Percentiles rank a stretch among this genome's conserved stretches.
These are phyloP conservation scores for Rafetus swinhoei DNA, from an alignment of 2,113 vertebrate species.

Conservation along the genomic window DNA sequence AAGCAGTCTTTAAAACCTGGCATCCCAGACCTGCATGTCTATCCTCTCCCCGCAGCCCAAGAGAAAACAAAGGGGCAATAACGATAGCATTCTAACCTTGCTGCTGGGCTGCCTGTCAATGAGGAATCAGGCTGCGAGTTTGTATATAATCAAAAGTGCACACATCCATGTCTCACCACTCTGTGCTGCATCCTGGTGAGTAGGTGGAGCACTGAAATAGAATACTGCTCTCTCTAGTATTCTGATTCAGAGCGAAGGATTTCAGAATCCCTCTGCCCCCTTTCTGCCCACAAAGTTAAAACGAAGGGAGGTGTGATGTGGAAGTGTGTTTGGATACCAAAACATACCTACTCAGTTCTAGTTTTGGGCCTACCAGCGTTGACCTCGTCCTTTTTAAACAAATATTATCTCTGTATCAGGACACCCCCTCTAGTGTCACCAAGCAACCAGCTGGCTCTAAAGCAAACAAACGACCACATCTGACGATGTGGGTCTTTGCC, in stretches of 20 bases:
- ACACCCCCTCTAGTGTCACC: background rate
- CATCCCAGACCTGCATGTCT: background rate
- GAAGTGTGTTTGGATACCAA: background rate
- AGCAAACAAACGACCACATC: background rate
- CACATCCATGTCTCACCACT: background rate
- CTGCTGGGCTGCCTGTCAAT: background rate
- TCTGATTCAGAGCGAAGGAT: background rate
- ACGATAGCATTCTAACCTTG: background rate
- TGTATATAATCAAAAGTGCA: background rate
- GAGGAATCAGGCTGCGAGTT: background rate
- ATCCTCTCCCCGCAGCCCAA: background rate
- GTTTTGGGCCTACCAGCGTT: background rate
- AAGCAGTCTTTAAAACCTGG: background rate
- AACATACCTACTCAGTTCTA: fast-evolving
- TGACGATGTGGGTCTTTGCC: too few relatives aligned
- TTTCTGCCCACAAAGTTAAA: background rate
- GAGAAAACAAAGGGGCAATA: background rate
- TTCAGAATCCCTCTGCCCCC: background rate
- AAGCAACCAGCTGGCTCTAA: background rate
- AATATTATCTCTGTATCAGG: background rate
- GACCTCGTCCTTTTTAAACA: background rate
- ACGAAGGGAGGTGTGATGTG: background rate
- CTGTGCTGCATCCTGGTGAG: background rate
- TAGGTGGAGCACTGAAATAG: background rate
- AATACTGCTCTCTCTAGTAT: background rate